Evolutionary conservation across 2,113 vertebrate genomes (phyloP).

Genomic region (Laticauda laticaudata): DNA sequence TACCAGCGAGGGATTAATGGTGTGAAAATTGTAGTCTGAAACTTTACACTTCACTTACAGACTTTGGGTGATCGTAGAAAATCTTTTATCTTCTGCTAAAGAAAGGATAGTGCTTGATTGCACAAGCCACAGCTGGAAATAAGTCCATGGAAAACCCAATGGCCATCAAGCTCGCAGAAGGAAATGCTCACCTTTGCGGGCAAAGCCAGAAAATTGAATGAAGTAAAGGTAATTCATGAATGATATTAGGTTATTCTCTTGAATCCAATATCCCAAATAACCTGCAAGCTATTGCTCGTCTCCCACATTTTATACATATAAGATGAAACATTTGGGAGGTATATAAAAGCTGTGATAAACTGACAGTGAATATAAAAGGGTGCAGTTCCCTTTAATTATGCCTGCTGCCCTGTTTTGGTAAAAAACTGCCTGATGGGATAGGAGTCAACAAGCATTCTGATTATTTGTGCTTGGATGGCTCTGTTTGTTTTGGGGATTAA

Average conservation of each 20-base stretch:
- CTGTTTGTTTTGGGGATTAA: not conserved
- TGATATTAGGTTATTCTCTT: not conserved
- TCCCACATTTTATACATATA: not conserved
- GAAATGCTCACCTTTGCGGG: not conserved
- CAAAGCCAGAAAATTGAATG: not conserved
- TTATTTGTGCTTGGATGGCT: not conserved
- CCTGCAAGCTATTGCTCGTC: not conserved
- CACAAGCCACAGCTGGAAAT: not conserved
- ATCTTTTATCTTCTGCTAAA: not conserved
- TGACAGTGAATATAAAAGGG: not conserved
- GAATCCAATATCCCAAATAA: not conserved
- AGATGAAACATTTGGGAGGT: not conserved
- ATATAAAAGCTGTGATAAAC: not conserved
- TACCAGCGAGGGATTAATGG: slow-evolving; percentile 1
- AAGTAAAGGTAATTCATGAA: not conserved
- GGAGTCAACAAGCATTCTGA: not conserved
- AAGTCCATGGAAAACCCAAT: not conserved
- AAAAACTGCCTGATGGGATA: not conserved
- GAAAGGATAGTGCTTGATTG: not conserved
- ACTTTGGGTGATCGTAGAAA: not conserved
- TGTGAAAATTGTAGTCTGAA: slow-evolving; percentile 7
- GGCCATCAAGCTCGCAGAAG: not conserved
- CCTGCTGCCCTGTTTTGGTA: not conserved
- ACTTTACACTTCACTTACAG: not conserved
- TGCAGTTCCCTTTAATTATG: not conserved